Percentiles rank a stretch among this genome's conserved stretches.
phyloP scores from a whole-genome alignment of 2,113 vertebrate genomes.

The Podocnemis expansa region DNA sequence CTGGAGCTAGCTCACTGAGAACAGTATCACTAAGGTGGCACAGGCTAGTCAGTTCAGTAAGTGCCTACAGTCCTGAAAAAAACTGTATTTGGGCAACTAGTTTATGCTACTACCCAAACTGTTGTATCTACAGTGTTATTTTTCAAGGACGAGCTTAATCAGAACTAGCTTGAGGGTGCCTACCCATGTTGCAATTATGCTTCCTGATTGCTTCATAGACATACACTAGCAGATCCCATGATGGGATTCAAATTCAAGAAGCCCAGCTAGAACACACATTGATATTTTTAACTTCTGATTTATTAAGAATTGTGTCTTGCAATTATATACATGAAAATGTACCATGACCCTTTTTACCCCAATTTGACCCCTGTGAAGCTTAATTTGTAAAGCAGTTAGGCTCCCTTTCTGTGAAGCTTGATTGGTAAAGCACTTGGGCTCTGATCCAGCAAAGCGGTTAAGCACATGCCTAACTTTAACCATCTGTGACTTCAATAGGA shows the following conservation, averaged over 20 bases:
- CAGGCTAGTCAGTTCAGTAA: not conserved
- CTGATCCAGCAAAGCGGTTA: not conserved
- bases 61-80: not conserved
- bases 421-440: not conserved
- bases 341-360: not conserved
- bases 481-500: not conserved
- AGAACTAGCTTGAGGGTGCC: not conserved
- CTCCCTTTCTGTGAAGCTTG: not conserved
- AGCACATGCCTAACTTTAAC: not conserved
- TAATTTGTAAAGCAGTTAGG: not conserved
- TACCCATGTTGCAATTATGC: not conserved
- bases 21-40: not conserved
- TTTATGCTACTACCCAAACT: not conserved
- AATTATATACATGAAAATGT: not conserved
- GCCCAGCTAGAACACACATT: not conserved
- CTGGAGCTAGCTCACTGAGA: not conserved
- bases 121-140: not conserved
- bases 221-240: not conserved
- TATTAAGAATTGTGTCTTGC: not conserved
- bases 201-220: not conserved
- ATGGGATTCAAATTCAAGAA: not conserved
- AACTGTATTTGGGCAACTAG: not conserved
- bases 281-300: not conserved
- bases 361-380: not conserved
- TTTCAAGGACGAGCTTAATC: not conserved